Percentiles rank a stretch among this genome's conserved stretches.
These are phyloP conservation scores for Silurus asotus DNA, from an alignment of 2,113 vertebrate genomes.

Conservation along the genomic window DNA sequence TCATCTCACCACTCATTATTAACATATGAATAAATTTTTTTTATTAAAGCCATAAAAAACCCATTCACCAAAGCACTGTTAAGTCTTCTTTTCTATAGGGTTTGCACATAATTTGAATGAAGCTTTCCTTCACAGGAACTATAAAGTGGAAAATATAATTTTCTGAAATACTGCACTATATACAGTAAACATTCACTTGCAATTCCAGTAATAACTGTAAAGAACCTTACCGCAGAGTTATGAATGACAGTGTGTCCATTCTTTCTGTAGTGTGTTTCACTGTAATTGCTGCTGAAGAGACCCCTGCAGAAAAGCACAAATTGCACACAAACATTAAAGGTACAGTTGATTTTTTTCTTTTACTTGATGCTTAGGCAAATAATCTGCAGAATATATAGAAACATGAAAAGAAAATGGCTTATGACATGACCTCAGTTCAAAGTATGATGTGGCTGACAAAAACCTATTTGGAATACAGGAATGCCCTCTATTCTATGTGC, in stretches of 20 bases:
- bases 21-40: neutral
- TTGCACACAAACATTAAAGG: neutral
- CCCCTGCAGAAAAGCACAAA: conserved; percentile 74
- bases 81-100: neutral
- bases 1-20: conserved; percentile 7
- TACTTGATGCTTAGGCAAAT: neutral
- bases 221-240: conserved; percentile 78
- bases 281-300: conserved; percentile 84
- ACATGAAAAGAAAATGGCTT: neutral
- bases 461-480: neutral
- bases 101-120: neutral
- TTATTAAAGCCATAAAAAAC: neutral
- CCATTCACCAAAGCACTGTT: neutral
- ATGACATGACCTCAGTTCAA: neutral
- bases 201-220: neutral
- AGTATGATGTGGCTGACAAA: neutral
- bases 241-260: conserved; percentile 79
- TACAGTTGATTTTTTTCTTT: neutral
- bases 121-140: neutral
- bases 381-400: neutral
- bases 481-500: neutral
- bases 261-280: conserved; percentile 86
- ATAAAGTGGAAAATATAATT: neutral
- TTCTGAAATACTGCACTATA: neutral
- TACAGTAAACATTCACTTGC: neutral